Evolutionary conservation across 2,797 vertebrate species (phyloP), one percentile per base, ranked within the genome.

Genomic region (Sylvia borin): DNA sequence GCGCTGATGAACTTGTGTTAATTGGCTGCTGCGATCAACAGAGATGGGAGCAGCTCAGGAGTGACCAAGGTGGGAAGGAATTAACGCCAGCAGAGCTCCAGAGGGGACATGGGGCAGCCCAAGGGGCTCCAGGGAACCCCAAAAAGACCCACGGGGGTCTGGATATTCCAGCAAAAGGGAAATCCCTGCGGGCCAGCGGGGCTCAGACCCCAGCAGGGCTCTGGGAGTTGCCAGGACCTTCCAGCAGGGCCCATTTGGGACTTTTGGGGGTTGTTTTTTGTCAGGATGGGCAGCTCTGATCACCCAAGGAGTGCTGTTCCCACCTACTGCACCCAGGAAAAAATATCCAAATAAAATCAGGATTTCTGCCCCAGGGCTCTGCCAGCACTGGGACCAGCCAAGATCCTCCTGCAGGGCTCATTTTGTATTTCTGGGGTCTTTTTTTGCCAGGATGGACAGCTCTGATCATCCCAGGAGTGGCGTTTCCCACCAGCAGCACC

Each of bases 191-290:
- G 31, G 60, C 27, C 50, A 8, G 34, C 26, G 3, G 48, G 21
- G 5, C 5, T 29, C 54, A 10, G 13, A 40, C 14, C 48, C 38
- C 42, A 9, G 3, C 32, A 6, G n/a, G 45, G 19, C 42, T 11
- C 29, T 5, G 2, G 32, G 48, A 38, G 1, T 40, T 58, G 32
- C 38, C 77, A 22, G 24, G 4, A 67, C 5, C 34, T 24, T 4
- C 48, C 48, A 50, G 45, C 6, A 32, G 2, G 1, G 5, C 0
- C 5, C 21, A 25, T 5, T 25, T 5, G 5, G 8, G 4, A 5
- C 5, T 29, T 48, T 48, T 14, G 14, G 25, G 17, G 40, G 40
- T 40, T 40, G 40, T 10, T 47, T 27, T 29, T 66, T 29, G 5
- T 0, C 22, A 45, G 14, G 1, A 4, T 34, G 4, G 7, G 45